These are phyloP conservation scores for Paedocypris sp. DNA, from an alignment of 2,113 vertebrate genomes.

Conservation along the genomic window DNA sequence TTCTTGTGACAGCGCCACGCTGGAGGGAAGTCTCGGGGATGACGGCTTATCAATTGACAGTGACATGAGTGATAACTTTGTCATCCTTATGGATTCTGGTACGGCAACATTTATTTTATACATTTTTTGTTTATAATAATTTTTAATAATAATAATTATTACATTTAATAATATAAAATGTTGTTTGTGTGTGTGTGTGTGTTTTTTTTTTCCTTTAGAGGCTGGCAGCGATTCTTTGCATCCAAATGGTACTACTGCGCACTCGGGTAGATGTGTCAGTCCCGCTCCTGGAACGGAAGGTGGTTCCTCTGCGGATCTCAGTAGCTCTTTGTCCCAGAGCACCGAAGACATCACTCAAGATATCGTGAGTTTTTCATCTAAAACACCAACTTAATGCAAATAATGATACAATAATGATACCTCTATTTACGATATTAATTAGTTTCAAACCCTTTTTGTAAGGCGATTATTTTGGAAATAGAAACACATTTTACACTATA, in stretches of 20 bases:
- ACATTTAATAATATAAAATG: background rate
- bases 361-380: slow-evolving; percentile 54
- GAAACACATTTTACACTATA: no score
- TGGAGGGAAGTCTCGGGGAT: slow-evolving; percentile 78
- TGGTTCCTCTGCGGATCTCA: slow-evolving; percentile 65
- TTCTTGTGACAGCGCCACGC: slow-evolving; percentile 76
- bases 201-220: slow-evolving; percentile 55
- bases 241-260: slow-evolving; percentile 47
- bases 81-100: slow-evolving; percentile 82
- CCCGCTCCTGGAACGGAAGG: slow-evolving; percentile 60
- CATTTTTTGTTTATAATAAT: no score
- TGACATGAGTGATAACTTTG: slow-evolving; percentile 79
- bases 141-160: no score
- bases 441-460: no score
- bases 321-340: slow-evolving; percentile 76
- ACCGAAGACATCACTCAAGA: slow-evolving; percentile 66
- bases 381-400: background rate
- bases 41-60: slow-evolving; percentile 82
- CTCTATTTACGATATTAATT: no score
- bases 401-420: no score
- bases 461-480: no score
- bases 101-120: background rate
- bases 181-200: background rate
- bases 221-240: slow-evolving; percentile 67
- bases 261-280: slow-evolving; percentile 49